Percentiles rank a stretch among this genome's conserved stretches.
Conservation (phyloP, 2,888 invertebrate genomes). For the Diadromus collaris region DNA sequence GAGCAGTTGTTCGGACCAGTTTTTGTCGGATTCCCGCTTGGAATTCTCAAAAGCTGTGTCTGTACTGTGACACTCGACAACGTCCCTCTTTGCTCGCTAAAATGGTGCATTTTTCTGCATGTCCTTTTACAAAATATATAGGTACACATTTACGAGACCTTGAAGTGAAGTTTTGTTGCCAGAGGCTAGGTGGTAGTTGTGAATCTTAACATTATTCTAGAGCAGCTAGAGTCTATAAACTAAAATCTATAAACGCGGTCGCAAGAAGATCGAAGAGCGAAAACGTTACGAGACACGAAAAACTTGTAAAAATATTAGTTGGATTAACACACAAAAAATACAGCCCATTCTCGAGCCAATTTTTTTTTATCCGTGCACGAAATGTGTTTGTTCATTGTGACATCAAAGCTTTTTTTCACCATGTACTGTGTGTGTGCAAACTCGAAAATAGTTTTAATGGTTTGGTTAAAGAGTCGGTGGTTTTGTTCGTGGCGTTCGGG, state of each 20-base stretch:
- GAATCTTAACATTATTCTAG: no score
- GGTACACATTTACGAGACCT: conserved; percentile 4
- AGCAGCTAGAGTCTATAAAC: no score
- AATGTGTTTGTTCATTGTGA: background rate
- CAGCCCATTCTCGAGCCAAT: background rate
- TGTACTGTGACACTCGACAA: conserved; percentile 23
- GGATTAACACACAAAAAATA: no score
- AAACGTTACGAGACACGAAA: no score
- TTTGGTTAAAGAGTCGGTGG: conserved; percentile 3
- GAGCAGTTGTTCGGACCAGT: conserved; percentile 31
- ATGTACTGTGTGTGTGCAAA: background rate
- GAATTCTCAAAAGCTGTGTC: conserved; percentile 36
- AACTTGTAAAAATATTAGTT: conserved; percentile 6
- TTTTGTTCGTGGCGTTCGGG: conserved; percentile 14
- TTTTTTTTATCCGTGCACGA: background rate
- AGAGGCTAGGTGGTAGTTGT: no score
- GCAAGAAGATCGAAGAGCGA: no score
- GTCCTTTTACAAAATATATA: conserved; percentile 1
- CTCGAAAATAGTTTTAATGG: background rate
- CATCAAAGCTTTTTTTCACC: background rate
- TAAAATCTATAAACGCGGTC: no score
- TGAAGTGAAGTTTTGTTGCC: no score
- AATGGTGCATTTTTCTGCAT: background rate
- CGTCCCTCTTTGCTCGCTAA: conserved; percentile 18
- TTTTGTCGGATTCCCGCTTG: conserved; percentile 23